Evolutionary conservation across 2,113 vertebrate genomes (phyloP), one percentile per base, ranked within the genome.

Genomic region (Charadrius vociferus): DNA sequence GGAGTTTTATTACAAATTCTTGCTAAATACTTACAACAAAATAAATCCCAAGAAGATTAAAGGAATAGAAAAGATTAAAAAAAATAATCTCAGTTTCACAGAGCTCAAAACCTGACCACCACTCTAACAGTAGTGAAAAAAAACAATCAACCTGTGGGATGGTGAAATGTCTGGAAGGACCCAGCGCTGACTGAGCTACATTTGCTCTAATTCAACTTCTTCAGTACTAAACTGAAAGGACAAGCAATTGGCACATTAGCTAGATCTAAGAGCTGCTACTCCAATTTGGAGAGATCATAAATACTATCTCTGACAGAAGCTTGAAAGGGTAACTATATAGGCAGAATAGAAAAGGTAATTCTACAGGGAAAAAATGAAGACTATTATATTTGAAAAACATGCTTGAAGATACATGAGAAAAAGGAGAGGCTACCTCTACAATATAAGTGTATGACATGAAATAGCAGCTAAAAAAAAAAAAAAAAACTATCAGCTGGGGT

Each of bases 361-460:
- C 77, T 89, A n/a, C 65, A 3, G 5, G 52, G 34, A 62, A 63
- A 89, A 94, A 94, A 82, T 49, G 43, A 67, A 77, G 74, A 77
- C 82, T 82, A 85, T 95, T 94, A 43, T 49, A 85, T 87, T 47
- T 80, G 58, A 93, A 96, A 96, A 94, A 68, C 62, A 72, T 41
- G 39, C 62, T 90, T 50, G 52, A 88, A 88, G 73, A 80, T 37
- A 52, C 23, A 53, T 6, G n/a, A 91, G 49, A 65, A 87, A 87
- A 89, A n/a, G 39, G 56, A 56, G 30, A 90, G 43, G 53, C 61
- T 74, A 55, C 6, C 23, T 68, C 29, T 92, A 58, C n/a, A 71
- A 16, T 18, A 3, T 26, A 59, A 70, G n/a, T 30, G 53, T 24
- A 52, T 43, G 43, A 23, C 4, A 63, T 18, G 80, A 93, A 91